Percentiles rank a stretch among this genome's conserved stretches.
These are phyloP conservation scores for Boulengeromyrus knoepffleri DNA, from an alignment of 2,113 vertebrate species.

Conservation along the genomic window DNA sequence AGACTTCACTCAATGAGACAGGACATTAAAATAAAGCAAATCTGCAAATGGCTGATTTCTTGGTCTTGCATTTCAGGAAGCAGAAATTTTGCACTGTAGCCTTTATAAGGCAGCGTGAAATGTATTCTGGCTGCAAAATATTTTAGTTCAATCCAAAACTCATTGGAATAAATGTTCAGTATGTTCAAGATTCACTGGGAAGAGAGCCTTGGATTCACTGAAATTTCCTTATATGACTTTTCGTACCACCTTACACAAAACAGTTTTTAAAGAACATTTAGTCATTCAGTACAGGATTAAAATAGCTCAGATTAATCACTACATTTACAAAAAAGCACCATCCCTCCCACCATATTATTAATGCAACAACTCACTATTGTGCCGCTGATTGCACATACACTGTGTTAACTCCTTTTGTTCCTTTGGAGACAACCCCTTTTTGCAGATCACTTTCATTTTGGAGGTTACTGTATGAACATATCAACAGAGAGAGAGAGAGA, in stretches of 20 bases:
- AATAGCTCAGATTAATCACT: background rate
- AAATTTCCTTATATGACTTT: background rate
- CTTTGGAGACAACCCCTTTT: fast-evolving
- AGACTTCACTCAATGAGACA: background rate
- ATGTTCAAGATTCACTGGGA: background rate
- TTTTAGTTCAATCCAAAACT: background rate
- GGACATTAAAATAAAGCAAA: background rate
- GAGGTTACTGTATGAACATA: slow-evolving; percentile 6
- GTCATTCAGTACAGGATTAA: background rate
- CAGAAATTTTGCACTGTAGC: background rate
- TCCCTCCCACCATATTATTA: background rate
- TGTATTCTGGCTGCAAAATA: background rate
- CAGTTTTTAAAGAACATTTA: background rate
- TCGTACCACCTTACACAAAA: background rate
- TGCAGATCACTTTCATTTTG: background rate
- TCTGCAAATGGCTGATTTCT: background rate
- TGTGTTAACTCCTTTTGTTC: background rate
- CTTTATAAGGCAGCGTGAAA: background rate
- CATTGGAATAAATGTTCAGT: background rate
- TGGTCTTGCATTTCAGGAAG: background rate
- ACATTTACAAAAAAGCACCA: background rate
- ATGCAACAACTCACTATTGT: slow-evolving; percentile 26
- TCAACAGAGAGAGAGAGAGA: background rate
- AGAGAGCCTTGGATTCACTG: too few relatives aligned
- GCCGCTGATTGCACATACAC: slow-evolving; percentile 30